A percentile compares a stretch with the other conserved stretches of the same genome.
Conservation (phyloP, 2,888 invertebrate species). For the Chloromyia formosa region DNA sequence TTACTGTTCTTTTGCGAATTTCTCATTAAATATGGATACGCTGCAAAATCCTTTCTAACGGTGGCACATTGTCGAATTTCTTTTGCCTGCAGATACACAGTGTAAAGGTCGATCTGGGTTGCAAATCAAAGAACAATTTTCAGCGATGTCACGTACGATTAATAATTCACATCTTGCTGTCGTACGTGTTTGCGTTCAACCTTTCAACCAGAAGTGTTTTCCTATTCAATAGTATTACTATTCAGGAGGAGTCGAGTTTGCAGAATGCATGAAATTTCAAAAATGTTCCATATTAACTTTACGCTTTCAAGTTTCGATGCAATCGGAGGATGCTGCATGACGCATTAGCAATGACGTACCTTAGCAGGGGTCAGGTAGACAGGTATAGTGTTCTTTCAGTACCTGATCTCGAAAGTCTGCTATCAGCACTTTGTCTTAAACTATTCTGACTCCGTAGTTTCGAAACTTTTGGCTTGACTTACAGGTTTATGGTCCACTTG, state of each 20-base stretch:
- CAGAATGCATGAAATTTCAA: not conserved
- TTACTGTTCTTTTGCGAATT: not conserved
- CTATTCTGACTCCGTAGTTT: no score
- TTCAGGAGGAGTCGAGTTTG: not conserved
- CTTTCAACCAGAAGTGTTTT: constrained; percentile 20
- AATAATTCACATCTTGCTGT: constrained; percentile 26
- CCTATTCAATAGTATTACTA: constrained; percentile 7
- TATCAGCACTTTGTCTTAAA: no score
- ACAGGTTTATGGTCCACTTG: no score
- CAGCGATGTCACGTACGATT: constrained; percentile 16
- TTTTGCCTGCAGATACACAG: not conserved
- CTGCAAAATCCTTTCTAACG: not conserved
- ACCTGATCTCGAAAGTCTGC: no score
- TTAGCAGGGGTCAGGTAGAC: no score
- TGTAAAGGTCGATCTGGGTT: not conserved
- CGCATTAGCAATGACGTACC: no score
- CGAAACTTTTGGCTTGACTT: no score
- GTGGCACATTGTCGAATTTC: not conserved
- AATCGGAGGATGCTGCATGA: not conserved
- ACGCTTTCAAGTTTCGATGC: not conserved
- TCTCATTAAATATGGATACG: not conserved
- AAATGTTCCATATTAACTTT: not conserved
- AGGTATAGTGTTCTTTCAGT: no score
- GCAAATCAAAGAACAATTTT: constrained; percentile 27
- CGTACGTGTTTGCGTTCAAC: constrained; percentile 26